Conservation (phyloP, 2,113 vertebrate species). For the Prunella fulvescens region DNA sequence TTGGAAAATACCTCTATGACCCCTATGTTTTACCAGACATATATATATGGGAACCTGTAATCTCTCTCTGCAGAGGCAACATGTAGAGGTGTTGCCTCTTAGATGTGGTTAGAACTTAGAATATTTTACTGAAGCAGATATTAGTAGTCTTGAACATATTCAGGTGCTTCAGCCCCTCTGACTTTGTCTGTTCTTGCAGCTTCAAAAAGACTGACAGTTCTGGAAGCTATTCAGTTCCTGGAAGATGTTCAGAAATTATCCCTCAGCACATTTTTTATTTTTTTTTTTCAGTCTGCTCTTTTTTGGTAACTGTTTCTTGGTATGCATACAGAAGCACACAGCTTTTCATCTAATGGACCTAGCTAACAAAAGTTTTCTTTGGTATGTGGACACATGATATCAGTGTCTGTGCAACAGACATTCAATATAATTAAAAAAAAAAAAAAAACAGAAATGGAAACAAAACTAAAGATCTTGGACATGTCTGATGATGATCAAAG, state of each 20-base stretch:
- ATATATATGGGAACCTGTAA: not conserved
- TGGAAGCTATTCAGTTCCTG: not conserved
- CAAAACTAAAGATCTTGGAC: not conserved
- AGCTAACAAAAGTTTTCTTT: not conserved
- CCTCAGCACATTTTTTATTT: not conserved
- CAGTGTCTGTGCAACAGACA: not conserved
- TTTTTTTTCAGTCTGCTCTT: not conserved
- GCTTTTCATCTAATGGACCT: not conserved
- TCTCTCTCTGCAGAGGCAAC: not conserved
- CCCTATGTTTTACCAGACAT: not conserved
- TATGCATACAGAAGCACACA: not conserved
- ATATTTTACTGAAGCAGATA: rapidly evolving
- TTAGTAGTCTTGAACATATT: not conserved
- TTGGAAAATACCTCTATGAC: not conserved
- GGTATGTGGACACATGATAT: not conserved
- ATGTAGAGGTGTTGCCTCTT: not conserved
- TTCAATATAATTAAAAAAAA: not conserved
- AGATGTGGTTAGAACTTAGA: not conserved
- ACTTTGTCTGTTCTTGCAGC: not conserved
- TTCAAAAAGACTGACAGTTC: not conserved
- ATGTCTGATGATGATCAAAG: not conserved
- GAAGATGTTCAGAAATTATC: not conserved
- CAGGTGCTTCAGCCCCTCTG: not conserved
- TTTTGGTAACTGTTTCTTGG: not conserved
- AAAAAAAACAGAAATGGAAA: not conserved